Conservation (phyloP, 2,797 vertebrate genomes). For the Pristis pectinata region DNA sequence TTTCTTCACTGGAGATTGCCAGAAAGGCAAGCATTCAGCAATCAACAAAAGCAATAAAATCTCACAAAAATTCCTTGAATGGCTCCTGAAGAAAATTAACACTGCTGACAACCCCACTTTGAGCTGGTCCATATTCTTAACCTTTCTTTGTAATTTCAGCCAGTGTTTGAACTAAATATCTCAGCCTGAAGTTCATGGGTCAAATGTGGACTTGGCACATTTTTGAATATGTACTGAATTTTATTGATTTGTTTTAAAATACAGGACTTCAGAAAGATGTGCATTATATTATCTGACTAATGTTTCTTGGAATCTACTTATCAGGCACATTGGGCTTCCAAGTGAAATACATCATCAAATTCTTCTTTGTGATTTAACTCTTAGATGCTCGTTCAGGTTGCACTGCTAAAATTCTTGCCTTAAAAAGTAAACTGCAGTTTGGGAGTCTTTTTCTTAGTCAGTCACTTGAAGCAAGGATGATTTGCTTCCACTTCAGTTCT, state of each 20-base stretch:
- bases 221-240: not conserved
- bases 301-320: not conserved
- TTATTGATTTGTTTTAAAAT: not conserved
- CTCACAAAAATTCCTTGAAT: not conserved
- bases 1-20: not conserved
- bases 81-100: not conserved
- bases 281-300: not conserved
- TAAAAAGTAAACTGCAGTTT: not conserved
- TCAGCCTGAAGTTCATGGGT: not conserved
- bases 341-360: not conserved
- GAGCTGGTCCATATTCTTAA: not conserved
- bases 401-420: not conserved
- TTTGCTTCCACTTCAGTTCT: too few relatives aligned
- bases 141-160: not conserved
- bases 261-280: not conserved
- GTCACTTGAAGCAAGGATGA: too few relatives aligned
- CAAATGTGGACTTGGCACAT: not conserved
- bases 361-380: not conserved
- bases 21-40: not conserved
- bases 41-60: not conserved
- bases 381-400: not conserved
- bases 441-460: not conserved
- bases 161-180: not conserved
- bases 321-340: not conserved
- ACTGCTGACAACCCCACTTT: not conserved